Evolutionary conservation across 2,113 vertebrate species (phyloP).

Genomic region (Oryzias woworae): DNA sequence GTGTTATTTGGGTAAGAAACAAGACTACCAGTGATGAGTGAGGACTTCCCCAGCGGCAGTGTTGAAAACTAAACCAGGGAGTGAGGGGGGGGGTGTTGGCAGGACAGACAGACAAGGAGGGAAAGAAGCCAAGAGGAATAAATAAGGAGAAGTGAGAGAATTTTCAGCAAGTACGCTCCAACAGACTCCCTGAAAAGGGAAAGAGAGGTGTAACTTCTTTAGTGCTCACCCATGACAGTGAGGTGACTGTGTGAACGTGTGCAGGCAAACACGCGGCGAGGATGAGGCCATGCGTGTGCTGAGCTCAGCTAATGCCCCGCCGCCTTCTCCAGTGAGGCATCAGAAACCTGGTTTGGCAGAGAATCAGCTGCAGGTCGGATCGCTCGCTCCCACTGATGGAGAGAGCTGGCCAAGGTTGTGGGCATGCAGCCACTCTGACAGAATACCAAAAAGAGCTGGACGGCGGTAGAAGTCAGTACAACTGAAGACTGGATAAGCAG

Average conservation of each 20-base stretch:
- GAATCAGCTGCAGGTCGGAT: conserved; percentile 58
- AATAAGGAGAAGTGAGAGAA: conserved; percentile 44
- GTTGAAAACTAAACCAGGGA: conserved; percentile 32
- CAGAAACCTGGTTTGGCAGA: conserved; percentile 56
- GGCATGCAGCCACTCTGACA: conserved; percentile 35
- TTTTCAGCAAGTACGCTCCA: conserved; percentile 34
- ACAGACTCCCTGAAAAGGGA: not conserved
- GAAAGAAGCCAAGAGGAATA: conserved; percentile 24
- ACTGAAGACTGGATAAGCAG: conserved; percentile 6
- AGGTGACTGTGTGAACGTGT: conserved; percentile 27
- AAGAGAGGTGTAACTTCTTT: conserved; percentile 49
- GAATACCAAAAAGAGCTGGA: conserved; percentile 52
- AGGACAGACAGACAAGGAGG: conserved; percentile 9
- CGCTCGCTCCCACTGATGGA: conserved; percentile 38
- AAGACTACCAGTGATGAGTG: conserved; percentile 30
- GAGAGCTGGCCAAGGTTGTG: conserved; percentile 34
- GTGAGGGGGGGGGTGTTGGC: conserved; percentile 35
- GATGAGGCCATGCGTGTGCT: conserved; percentile 33
- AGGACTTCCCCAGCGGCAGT: conserved; percentile 49
- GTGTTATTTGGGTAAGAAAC: conserved; percentile 53
- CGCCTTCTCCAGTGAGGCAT: conserved; percentile 56
- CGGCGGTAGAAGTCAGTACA: not conserved
- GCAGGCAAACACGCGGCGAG: not conserved
- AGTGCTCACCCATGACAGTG: conserved; percentile 20
- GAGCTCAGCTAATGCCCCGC: conserved; percentile 57